These are phyloP conservation scores for Ifrita kowaldi DNA, from an alignment of 2,113 vertebrate species.

Conservation along the genomic window DNA sequence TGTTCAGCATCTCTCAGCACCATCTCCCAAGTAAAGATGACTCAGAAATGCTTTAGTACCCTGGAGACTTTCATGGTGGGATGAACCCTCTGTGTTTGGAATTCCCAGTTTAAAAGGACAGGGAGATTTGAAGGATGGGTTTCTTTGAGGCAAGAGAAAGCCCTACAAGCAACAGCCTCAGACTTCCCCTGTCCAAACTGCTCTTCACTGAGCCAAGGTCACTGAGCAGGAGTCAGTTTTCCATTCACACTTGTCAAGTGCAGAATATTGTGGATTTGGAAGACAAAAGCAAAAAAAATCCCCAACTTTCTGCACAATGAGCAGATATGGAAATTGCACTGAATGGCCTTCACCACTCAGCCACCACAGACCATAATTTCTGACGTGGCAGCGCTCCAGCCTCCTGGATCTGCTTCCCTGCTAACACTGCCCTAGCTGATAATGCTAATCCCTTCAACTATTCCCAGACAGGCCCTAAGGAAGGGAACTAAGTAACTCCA, in stretches of 20 bases:
- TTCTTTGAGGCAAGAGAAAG: neutral
- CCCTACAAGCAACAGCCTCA: neutral
- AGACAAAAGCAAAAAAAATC: neutral
- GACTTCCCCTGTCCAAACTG: neutral
- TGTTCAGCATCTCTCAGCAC: neutral
- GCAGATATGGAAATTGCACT: neutral
- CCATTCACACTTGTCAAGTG: neutral
- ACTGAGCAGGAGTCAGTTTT: neutral
- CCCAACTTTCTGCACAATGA: neutral
- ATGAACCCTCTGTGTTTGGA: neutral
- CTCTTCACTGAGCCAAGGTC: neutral
- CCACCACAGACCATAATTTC: neutral
- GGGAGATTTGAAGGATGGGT: neutral
- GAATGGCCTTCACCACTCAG: neutral
- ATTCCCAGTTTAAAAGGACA: neutral
- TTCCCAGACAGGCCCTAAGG: slow-evolving; percentile 11
- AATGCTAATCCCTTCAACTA: neutral
- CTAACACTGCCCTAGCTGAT: neutral
- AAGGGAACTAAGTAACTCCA: slow-evolving; percentile 1
- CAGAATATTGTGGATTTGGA: neutral
- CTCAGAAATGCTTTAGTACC: neutral
- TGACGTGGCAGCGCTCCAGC: neutral
- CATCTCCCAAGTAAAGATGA: neutral
- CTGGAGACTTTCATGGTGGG: neutral
- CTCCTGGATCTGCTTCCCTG: neutral